Evolutionary conservation across 2,888 invertebrate genomes (phyloP).

Genomic region (Himalopsyche anomala): DNA sequence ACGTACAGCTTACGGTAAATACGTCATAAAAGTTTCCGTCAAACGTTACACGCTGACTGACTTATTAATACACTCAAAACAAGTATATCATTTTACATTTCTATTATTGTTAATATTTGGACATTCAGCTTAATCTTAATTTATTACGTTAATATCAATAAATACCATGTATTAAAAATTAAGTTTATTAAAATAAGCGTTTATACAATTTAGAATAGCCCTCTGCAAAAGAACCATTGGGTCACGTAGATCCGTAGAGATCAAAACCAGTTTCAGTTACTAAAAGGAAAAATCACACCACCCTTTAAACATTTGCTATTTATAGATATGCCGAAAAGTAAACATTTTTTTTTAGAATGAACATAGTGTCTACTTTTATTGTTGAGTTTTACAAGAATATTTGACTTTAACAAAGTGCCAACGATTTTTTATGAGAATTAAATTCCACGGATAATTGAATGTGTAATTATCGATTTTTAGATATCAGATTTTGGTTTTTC

Average conservation of each 20-base stretch:
- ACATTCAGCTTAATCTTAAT: slow-evolving; percentile 63
- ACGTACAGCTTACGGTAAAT: neutral
- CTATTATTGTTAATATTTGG: slow-evolving; percentile 66
- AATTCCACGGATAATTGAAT: too few relatives aligned
- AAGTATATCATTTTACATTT: slow-evolving; percentile 22
- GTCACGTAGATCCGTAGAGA: neutral
- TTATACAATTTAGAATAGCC: slow-evolving; percentile 42
- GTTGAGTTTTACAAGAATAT: too few relatives aligned
- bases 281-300: too few relatives aligned
- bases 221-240: neutral
- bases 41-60: neutral
- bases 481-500: too few relatives aligned
- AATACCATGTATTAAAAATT: slow-evolving; percentile 62
- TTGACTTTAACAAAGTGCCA: too few relatives aligned
- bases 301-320: too few relatives aligned
- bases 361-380: too few relatives aligned
- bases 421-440: too few relatives aligned
- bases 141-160: slow-evolving; percentile 55
- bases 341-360: too few relatives aligned
- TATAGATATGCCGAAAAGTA: too few relatives aligned
- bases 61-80: slow-evolving; percentile 12
- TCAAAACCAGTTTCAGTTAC: neutral
- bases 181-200: slow-evolving; percentile 51
- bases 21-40: slow-evolving; percentile 1
- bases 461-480: too few relatives aligned